Conservation (phyloP, 2,113 vertebrate species). For the Ceratotherium simum region DNA sequence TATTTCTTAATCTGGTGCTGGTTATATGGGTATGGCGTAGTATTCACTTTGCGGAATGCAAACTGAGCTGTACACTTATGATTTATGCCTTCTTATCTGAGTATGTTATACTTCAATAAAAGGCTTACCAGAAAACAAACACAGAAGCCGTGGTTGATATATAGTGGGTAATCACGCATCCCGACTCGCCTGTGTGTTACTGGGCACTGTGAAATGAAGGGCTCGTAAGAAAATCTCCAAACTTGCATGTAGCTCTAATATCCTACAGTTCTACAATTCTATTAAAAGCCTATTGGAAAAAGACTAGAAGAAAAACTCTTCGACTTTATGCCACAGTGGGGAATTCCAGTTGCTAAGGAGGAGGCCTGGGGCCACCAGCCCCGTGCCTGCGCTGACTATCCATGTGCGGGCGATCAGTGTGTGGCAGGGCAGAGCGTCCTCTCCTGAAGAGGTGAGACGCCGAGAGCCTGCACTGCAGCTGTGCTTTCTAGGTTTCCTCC, state of each 20-base stretch:
- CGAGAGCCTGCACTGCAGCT: not conserved
- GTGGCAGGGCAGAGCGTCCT: not conserved
- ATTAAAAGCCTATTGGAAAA: not conserved
- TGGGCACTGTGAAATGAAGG: not conserved
- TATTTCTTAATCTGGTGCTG: not conserved
- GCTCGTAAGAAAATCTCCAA: not conserved
- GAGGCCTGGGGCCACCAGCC: not conserved
- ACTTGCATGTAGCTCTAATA: not conserved
- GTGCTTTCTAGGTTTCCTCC: not conserved
- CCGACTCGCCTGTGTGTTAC: not conserved
- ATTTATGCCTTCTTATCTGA: not conserved
- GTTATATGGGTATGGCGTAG: not conserved
- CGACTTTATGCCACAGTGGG: not conserved
- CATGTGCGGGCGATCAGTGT: not conserved
- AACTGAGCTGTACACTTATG: not conserved
- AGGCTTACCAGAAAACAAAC: not conserved
- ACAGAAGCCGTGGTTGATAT: not conserved
- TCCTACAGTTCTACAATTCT: not conserved
- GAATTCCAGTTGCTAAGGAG: not conserved
- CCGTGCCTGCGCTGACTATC: not conserved
- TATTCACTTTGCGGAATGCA: not conserved
- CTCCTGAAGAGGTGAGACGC: not conserved
- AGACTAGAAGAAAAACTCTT: not conserved
- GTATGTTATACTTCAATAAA: not conserved
- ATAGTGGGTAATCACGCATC: not conserved